Base-by-base conservation (phyloP, 2,113 vertebrate species). In the Oceanites oceanicus region DNA sequence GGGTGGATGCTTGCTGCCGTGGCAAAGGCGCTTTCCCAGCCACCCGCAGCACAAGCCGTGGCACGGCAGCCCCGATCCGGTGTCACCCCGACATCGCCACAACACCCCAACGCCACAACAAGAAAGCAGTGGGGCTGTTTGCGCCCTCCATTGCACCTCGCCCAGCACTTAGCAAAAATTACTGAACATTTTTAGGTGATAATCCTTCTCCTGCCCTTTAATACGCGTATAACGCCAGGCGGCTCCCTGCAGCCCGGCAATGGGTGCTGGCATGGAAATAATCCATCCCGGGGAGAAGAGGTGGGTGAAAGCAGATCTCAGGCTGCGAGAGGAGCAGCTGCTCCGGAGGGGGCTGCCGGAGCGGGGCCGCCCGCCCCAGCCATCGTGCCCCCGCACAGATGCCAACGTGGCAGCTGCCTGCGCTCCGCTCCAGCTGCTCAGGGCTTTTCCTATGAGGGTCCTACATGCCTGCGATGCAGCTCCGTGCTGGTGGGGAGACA, bases 41-140 rank as follows among this genome's bases (percentile, higher is more conserved):
- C n/a, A 59, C 15, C 29, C 2, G 1, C 0, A 2, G 27, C 44
- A 50, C 3, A 1, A 74, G 22, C 40, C 3, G 8, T 17, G 34
- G 44, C 40, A 34, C 9, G 4, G 36, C 34, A 72, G 21, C 25
- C 14, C 13, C 0, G 9, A 32, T 15, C 38, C 3, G 1, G 6
- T 5, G 59, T 40, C 23, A 25, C 20, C 45, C 40, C 5, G 3
- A 23, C 23, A 5, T n/a, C 25, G 50, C 65, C 7, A 1, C 45
- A 30, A 50, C 8, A n/a, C 26, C n/a, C 9, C 20, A 3, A 0
- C 2, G 18, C 70, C 11, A 44, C 23, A 23, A 12, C 29, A 45
- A n/a, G 44, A 86, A 52, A 66, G 52, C 29, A 34, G 25, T 1
- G 19, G 16, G 27, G 25, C 11, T 34, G 29, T n/a, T 12, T 56